Evolutionary conservation across 2,797 vertebrate species (phyloP).

Genomic region (Hypotaenidia okinawae): DNA sequence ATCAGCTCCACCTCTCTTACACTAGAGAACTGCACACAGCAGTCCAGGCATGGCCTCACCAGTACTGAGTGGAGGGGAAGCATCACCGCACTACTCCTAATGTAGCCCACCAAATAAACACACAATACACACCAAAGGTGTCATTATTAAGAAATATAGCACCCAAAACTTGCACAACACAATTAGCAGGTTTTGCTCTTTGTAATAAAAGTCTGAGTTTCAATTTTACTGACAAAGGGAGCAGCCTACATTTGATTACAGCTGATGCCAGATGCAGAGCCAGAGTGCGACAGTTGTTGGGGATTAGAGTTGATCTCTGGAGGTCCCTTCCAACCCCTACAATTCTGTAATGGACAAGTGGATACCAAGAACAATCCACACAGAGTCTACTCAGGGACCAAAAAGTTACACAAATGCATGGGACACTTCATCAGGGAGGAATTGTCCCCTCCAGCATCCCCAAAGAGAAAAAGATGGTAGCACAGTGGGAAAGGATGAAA

Average conservation of each 20-base stretch:
- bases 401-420: background rate
- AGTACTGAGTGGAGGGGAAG: fast-evolving
- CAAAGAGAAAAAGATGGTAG: background rate
- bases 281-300: fast-evolving
- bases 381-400: background rate
- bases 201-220: background rate
- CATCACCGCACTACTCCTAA: background rate
- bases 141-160: background rate
- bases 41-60: background rate
- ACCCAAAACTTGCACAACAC: background rate
- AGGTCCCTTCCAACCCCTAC: too few species aligned
- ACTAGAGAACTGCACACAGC: background rate
- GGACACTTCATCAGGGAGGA: background rate
- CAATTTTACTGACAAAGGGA: background rate
- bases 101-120: background rate
- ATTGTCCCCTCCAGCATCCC: background rate
- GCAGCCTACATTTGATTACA: background rate
- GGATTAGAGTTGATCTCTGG: too few species aligned
- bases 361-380: background rate
- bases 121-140: background rate
- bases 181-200: background rate
- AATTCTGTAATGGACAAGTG: background rate
- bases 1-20: background rate
- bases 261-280: background rate
- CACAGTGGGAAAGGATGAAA: background rate